These are phyloP conservation scores for Chrysolina haemoptera DNA, from an alignment of 2,888 invertebrate genomes.

Conservation along the genomic window DNA sequence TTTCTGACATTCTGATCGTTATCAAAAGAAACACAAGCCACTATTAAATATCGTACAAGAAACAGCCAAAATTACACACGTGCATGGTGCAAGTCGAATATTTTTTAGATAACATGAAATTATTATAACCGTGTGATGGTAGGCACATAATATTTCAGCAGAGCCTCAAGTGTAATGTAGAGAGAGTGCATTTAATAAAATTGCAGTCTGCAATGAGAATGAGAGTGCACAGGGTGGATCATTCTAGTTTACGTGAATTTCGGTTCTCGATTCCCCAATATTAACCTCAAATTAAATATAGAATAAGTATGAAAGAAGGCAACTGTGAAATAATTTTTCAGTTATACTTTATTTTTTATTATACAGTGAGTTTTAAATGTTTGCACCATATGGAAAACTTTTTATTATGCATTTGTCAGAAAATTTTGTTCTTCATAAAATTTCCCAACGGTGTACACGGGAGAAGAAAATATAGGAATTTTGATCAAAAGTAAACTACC, in stretches of 20 bases:
- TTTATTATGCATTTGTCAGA: no score
- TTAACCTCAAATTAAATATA: no score
- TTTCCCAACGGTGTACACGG: no score
- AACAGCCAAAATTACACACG: constrained; percentile 44
- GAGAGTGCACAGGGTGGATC: background rate
- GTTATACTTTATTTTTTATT: no score
- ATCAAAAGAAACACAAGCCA: constrained; percentile 39
- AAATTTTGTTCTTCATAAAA: no score
- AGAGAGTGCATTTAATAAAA: constrained; percentile 4
- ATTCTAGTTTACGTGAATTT: background rate
- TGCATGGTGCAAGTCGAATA: constrained; percentile 42
- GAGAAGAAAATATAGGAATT: no score
- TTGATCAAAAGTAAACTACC: no score
- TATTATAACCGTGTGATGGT: constrained; percentile 42
- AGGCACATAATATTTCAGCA: constrained; percentile 37
- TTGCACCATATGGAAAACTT: no score
- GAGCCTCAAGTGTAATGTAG: constrained; percentile 32
- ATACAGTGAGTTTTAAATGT: no score
- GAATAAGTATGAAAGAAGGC: no score
- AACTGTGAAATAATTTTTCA: no score
- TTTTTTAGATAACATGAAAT: constrained; percentile 51
- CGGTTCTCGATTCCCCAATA: background rate
- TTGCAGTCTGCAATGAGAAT: constrained; percentile 1
- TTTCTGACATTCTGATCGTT: constrained; percentile 28
- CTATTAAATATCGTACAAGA: constrained; percentile 40